Evolutionary conservation across 2,888 invertebrate genomes (phyloP), one percentile per base, ranked within the genome.

Genomic region (Eilema caniola): DNA sequence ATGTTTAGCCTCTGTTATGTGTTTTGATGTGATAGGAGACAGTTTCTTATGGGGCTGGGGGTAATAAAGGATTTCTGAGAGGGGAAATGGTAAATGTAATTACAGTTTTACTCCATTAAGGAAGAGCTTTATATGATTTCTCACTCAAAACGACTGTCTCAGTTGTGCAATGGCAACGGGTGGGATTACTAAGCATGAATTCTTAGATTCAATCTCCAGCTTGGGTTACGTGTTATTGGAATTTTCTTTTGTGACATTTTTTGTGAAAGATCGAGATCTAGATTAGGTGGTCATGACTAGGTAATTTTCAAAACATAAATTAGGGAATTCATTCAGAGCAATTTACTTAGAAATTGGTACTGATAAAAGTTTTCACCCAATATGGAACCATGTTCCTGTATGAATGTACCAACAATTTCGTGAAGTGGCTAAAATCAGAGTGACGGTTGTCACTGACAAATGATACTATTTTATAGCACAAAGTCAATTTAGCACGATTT

Each of bases 1-100:
- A 56, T 83, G 76, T 74, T 75, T 61, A 73, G 83, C 65, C 41
- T 23, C 31, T 72, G 77, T 87, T 87, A 84, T 77, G 83, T 89
- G 68, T 65, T 23, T 82, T 0, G 10, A 81, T 81, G 1, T 53
- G 66, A 71, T 77, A 64, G 70, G 16, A 65, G 62, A 59, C 23
- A 47, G 25, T 69, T 72, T 62, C 65, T 71, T 59, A 47, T 47
- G 31, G 5, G 12, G 12, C 20, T 20, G 14, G 14, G 25, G 23
- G 33, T n/a, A 25, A 62, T 12, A 56, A 62, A 37, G 24, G 24
- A 31, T 31, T 60, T 60, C 37, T 41, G 12, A 14, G n/a, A 53
- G 16, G n/a, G 53, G 37, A 24, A 57, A 57, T 47, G 47, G 37
- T 16, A 66, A 8, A 25, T 25, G 25, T 66, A 60, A 60, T 66